Conservation (phyloP, 2,113 vertebrate genomes). For the Brachyhypopomus gauderio region DNA sequence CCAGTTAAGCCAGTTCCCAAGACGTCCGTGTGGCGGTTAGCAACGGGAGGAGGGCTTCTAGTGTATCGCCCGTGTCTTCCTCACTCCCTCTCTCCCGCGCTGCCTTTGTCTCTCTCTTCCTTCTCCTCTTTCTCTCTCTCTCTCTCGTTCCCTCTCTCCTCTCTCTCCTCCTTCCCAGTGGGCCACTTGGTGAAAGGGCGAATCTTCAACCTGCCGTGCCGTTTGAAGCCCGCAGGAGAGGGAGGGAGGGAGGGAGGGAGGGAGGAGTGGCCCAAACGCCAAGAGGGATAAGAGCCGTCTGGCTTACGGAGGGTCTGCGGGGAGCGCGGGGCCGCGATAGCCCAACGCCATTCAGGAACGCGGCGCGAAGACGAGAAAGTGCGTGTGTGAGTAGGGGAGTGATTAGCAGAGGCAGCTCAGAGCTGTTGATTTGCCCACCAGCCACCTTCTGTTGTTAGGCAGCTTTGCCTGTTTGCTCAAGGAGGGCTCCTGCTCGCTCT, state of each 20-base stretch:
- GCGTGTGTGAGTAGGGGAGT: constrained; percentile 35
- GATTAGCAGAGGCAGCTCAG: constrained; percentile 46
- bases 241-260: background rate
- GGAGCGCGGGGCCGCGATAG: constrained; percentile 13
- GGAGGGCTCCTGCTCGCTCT: constrained; percentile 34
- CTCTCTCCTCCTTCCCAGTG: constrained; percentile 39
- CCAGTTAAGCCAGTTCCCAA: constrained; percentile 51
- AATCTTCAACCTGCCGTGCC: constrained; percentile 43
- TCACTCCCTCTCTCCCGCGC: background rate
- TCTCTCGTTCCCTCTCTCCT: constrained; percentile 5
- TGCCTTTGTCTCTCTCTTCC: background rate
- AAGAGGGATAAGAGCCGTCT: constrained; percentile 5
- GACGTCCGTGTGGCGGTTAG: constrained; percentile 2
- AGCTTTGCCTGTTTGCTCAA: constrained; percentile 49
- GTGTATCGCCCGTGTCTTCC: constrained; percentile 7
- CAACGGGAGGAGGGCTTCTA: constrained; percentile 26
- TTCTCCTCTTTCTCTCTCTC: background rate
- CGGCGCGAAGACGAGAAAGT: constrained; percentile 27
- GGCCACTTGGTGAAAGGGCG: constrained; percentile 45
- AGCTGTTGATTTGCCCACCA: constrained; percentile 53
- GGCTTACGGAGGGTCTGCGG: background rate
- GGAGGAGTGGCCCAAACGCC: background rate
- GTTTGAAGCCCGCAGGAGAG: constrained; percentile 30
- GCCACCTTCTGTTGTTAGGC: constrained; percentile 41
- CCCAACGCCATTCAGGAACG: constrained; percentile 28